Conservation (phyloP, 1,140 invertebrate species). For the Copidosoma floridanum region DNA sequence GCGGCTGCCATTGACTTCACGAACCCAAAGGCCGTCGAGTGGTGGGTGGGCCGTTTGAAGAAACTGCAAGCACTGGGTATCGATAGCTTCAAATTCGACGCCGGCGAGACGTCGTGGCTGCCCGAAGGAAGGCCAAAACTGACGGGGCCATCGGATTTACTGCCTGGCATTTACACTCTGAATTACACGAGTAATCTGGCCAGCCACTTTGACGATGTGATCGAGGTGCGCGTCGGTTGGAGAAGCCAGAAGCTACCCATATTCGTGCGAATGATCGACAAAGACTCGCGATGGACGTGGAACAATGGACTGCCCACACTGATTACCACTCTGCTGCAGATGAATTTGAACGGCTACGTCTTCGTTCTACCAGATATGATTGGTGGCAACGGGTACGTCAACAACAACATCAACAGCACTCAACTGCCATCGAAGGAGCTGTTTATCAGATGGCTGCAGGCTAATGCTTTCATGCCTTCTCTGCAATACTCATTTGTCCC, state of each 20-base stretch:
- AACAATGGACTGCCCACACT: conserved; percentile 77
- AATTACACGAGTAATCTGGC: conserved; percentile 66
- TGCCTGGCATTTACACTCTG: conserved; percentile 63
- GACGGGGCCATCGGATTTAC: conserved; percentile 50
- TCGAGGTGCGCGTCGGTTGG: conserved; percentile 70
- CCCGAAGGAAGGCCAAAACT: conserved; percentile 56
- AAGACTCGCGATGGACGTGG: conserved; percentile 74
- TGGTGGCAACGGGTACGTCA: conserved; percentile 79
- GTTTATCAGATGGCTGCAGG: conserved; percentile 86
- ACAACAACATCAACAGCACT: conserved; percentile 48
- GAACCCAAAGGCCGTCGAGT: conserved; percentile 67
- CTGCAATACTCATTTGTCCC: conserved; percentile 86
- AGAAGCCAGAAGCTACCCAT: conserved; percentile 73
- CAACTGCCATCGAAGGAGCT: conserved; percentile 69
- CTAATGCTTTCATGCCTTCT: conserved; percentile 80
- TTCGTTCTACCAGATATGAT: conserved; percentile 89
- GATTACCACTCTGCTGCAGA: conserved; percentile 75
- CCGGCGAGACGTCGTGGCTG: conserved; percentile 72
- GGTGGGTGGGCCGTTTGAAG: conserved; percentile 69
- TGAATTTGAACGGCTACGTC: conserved; percentile 82
- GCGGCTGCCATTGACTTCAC: conserved; percentile 75
- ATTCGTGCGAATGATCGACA: conserved; percentile 87
- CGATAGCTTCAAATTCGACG: conserved; percentile 91
- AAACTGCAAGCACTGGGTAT: conserved; percentile 65
- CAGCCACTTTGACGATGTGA: conserved; percentile 62